A percentile compares a stretch with the other conserved stretches of the same genome.
Evolutionary conservation across 2,113 vertebrate genomes (phyloP).

Genomic region (Eurystomus gularis): DNA sequence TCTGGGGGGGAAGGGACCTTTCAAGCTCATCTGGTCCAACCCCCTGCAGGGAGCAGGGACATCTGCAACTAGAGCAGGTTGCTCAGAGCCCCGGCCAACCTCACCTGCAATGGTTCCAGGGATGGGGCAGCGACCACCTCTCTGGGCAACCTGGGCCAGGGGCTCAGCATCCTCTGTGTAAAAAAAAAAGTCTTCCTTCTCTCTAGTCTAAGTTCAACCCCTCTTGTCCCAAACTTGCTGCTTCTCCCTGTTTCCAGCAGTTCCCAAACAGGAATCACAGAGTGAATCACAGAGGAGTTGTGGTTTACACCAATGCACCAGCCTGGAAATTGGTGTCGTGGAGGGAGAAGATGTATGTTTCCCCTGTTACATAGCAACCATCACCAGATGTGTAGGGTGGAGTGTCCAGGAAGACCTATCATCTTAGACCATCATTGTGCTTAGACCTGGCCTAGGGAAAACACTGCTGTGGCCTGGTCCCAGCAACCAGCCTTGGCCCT

Average conservation of each 20-base stretch:
- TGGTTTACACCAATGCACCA: neutral
- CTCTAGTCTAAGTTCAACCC: neutral
- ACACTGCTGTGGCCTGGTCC: neutral
- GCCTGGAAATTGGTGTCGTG: neutral
- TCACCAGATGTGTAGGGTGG: fast-evolving
- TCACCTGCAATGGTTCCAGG: no score
- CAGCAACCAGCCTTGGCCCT: neutral
- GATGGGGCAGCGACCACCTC: no score
- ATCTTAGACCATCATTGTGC: neutral
- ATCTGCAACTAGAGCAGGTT: neutral
- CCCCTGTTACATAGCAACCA: neutral
- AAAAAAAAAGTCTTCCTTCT: neutral
- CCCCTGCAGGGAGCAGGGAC: no score
- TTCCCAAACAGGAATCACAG: neutral
- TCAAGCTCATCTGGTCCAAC: neutral
- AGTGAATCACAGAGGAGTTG: no score
- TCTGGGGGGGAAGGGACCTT: neutral
- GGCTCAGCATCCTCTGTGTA: neutral
- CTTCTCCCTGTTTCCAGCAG: neutral
- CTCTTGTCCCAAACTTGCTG: neutral
- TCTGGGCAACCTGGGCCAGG: neutral
- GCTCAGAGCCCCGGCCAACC: neutral
- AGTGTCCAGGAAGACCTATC: neutral
- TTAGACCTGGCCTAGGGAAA: neutral
- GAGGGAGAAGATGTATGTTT: neutral